Base-by-base conservation (phyloP, 2,888 invertebrate species). In the Actias luna region DNA sequence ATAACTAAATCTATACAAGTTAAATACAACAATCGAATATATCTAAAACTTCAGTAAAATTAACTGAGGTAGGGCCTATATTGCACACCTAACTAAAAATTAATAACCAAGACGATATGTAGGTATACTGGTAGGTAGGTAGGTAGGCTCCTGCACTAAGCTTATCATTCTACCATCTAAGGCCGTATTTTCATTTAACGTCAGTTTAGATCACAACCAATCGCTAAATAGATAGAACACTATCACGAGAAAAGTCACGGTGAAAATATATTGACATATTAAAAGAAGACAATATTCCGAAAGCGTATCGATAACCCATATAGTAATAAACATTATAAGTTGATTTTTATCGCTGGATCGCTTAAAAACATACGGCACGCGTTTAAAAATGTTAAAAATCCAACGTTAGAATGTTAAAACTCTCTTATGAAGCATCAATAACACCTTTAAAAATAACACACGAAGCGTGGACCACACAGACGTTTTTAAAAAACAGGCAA, bases 301-400 rank as follows among this genome's bases (percentile, higher is more conserved):
- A 22, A 25, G 10, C 12, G 0, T 25, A 25, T 50, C 46, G 22
- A 22, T 25, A 50, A 0, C 25, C 25, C 22, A 25, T 29, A 55
- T 29, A 22, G 1, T 5, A 18, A 46, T 7, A 55, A 29, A 29
- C n/a, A 29, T 55, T 29, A 55, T 5, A 29, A 55, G 10, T 27
- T 29, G 16, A 55, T 29, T 55, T 29, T 29, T 55, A 55, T n/a
- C 55, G n/a, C 10, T 29, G 5, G 16, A 29, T 7, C 2, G 10
- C 16, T 25, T 16, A 14, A 29, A 29, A 29, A 55, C 29, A 29
- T 2, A 29, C 55, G 55, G 55, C 29, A n/a, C 14, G 55, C 29
- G 29, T 55, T 55, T 29, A 29, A 8, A 55, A 55, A 29, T 29
- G n/a, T 55, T 55, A 16, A 55, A 33, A 50, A 55, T 55, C 55